Percentiles rank a stretch among this genome's conserved stretches.
phyloP scores from a whole-genome alignment of 2,888 invertebrate genomes.

The Chirona hameri region DNA sequence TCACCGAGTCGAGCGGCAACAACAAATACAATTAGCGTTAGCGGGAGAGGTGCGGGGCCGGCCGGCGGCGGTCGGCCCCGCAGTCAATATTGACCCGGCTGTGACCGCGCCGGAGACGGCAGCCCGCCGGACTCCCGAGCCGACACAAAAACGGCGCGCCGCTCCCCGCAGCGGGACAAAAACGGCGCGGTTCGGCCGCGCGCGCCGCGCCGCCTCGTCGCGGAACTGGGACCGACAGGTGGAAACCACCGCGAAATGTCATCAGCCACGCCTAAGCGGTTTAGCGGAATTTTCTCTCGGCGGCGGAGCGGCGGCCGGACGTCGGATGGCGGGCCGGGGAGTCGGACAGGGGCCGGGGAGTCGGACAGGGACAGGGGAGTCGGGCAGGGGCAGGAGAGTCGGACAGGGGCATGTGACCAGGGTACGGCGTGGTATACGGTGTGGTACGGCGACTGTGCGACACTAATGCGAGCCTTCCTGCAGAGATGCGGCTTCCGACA shows the following conservation, averaged over 20 bases:
- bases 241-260: slow-evolving; percentile 6
- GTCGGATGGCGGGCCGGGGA: too few relatives aligned
- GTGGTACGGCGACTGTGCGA: too few relatives aligned
- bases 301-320: neutral
- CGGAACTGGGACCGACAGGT: neutral
- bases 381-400: too few relatives aligned
- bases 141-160: neutral
- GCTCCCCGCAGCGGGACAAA: slow-evolving; percentile 1
- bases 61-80: neutral
- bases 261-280: slow-evolving; percentile 23
- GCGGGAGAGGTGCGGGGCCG: neutral
- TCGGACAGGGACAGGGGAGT: too few relatives aligned
- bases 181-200: neutral
- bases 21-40: slow-evolving; percentile 4
- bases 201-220: neutral
- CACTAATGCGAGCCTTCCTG: too few relatives aligned
- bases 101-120: neutral
- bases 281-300: neutral
- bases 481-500: too few relatives aligned
- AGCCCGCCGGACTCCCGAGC: neutral
- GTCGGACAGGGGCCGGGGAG: too few relatives aligned
- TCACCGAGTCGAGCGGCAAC: neutral
- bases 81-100: slow-evolving; percentile 5
- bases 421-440: too few relatives aligned
- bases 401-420: too few relatives aligned